phyloP scores from a whole-genome alignment of 2,113 vertebrate genomes.

The Silurus glanis region DNA sequence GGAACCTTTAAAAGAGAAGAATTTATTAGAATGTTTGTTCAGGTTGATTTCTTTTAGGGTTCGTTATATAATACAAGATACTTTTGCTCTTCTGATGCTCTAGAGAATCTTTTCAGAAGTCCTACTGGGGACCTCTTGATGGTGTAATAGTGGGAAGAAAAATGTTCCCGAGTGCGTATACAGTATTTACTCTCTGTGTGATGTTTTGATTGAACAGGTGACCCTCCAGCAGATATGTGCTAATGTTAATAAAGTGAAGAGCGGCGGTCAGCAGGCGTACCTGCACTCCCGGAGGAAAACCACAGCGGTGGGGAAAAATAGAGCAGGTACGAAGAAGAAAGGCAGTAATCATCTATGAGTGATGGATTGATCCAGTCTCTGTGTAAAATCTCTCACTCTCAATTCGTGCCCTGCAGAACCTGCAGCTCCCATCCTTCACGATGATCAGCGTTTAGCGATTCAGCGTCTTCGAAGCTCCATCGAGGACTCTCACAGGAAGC shows the following conservation, averaged over 20 bases:
- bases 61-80: too few relatives aligned
- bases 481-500: constrained; percentile 65
- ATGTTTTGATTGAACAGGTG: constrained; percentile 63
- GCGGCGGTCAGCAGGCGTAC: constrained; percentile 76
- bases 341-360: background rate
- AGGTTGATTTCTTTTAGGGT: too few relatives aligned
- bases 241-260: constrained; percentile 80
- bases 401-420: background rate
- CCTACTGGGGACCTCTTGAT: too few relatives aligned
- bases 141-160: background rate
- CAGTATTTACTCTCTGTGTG: background rate
- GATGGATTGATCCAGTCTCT: background rate
- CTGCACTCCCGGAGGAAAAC: constrained; percentile 73
- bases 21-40: too few relatives aligned
- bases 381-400: background rate
- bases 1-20: too few relatives aligned
- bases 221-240: constrained; percentile 81
- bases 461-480: constrained; percentile 53
- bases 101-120: too few relatives aligned
- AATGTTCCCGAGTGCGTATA: background rate
- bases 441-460: constrained; percentile 55
- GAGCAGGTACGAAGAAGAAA: constrained; percentile 55
- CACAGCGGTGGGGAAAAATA: constrained; percentile 49
- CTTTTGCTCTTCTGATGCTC: too few relatives aligned
- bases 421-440: constrained; percentile 47